Evolutionary conservation across 2,888 invertebrate species (phyloP).

Genomic region (Crocallis elinguaria): DNA sequence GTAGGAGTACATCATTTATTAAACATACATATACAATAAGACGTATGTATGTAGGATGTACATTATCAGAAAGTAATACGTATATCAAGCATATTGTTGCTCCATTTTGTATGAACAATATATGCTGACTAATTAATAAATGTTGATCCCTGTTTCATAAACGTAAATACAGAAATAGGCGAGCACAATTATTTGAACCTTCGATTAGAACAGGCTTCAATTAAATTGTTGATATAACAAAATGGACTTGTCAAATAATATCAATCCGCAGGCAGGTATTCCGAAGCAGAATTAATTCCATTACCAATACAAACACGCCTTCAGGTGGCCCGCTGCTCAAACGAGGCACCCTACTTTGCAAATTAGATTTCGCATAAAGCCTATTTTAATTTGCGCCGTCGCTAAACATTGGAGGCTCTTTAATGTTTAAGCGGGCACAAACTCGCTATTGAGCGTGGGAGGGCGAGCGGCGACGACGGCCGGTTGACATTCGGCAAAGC

Average conservation of each 20-base stretch:
- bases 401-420: constrained; percentile 79
- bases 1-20: too few relatives aligned
- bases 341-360: constrained; percentile 73
- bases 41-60: too few relatives aligned
- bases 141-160: too few relatives aligned
- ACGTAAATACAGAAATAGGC: too few relatives aligned
- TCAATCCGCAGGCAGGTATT: constrained; percentile 52
- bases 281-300: constrained; percentile 78
- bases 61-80: too few relatives aligned
- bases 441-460: constrained; percentile 62
- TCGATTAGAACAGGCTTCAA: constrained; percentile 12
- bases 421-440: constrained; percentile 78
- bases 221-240: constrained; percentile 33
- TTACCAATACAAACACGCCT: constrained; percentile 78
- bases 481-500: constrained; percentile 77
- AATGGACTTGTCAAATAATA: constrained; percentile 37
- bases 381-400: constrained; percentile 83
- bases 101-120: too few relatives aligned
- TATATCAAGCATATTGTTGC: too few relatives aligned
- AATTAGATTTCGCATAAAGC: constrained; percentile 84
- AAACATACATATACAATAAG: too few relatives aligned
- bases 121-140: too few relatives aligned
- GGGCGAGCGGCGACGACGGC: constrained; percentile 51
- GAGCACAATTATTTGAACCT: constrained; percentile 3
- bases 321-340: constrained; percentile 61